Base-by-base conservation (phyloP, 2,888 invertebrate genomes). In the Mythimna albipuncta region DNA sequence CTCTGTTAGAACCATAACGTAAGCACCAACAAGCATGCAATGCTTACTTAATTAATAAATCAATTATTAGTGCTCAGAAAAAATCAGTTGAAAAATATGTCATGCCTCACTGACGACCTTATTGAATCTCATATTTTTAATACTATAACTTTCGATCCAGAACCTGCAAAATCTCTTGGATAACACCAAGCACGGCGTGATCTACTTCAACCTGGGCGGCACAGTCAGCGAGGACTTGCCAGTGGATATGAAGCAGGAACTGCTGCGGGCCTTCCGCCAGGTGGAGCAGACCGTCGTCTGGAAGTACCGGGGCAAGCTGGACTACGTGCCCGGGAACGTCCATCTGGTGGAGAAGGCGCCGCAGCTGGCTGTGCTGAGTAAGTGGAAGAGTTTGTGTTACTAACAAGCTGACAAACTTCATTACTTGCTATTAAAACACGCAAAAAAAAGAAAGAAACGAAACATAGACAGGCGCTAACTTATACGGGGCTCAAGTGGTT, bases 201-300 rank as follows among this genome's bases (percentile, higher is more conserved):
- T 96, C 55, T 93, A 91, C 77, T 94, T 96, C 71, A 96, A 93
- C 77, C 84, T 96, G 81, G 96, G 96, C 0, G 90, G 94, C 0
- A 89, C 91, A 3, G 71, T 95, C 2, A 91, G 91, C 67, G 89
- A 87, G 11, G 87, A 89, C 0, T 78, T 96, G 59, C 90, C 94
- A 0, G 82, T 86, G n/a, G 83, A 87, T 54, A 80, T 90, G 66
- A 90, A 90, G 71, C 83, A 85, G 35, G 87, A 88, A 6, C 83
- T 96, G 2, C 71, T 96, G 19, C 82, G 91, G n/a, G 88, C 92
- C 2, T 94, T 97, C 69, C 89, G 92, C 0, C 88, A 89, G 55
- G 79, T 96, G 69, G 92, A 95, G 54, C 95, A 95, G 82, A 91
- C 91, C 0, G 93, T 96, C 1, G 72, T 97, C 26, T 96, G 95